Conservation (phyloP, 1,140 invertebrate genomes). For the Coelopa frigida region DNA sequence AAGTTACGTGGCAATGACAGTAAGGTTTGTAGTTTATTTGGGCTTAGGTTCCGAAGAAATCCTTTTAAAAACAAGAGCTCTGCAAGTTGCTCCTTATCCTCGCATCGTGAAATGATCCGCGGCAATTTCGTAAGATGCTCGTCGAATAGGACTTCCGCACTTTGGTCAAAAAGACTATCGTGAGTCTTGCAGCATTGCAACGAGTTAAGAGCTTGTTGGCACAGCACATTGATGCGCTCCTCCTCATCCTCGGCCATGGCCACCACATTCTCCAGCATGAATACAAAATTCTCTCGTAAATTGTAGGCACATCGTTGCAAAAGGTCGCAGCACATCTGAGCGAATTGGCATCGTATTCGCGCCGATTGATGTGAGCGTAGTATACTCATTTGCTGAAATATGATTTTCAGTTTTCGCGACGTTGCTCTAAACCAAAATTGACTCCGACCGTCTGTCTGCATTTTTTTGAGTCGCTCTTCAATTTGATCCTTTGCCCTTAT, state of each 20-base stretch:
- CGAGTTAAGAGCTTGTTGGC: conserved; percentile 16
- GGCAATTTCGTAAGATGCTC: conserved; percentile 32
- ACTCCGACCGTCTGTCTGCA: conserved; percentile 23
- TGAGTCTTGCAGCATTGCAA: conserved; percentile 19
- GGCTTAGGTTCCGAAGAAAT: conserved; percentile 27
- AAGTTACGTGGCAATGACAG: conserved; percentile 29
- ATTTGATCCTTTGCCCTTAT: conserved; percentile 20
- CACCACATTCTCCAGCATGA: conserved; percentile 32
- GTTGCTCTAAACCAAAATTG: conserved; percentile 28
- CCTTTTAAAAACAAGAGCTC: conserved; percentile 38
- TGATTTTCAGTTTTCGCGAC: conserved; percentile 20
- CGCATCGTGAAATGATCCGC: conserved; percentile 29
- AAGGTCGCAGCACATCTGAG: conserved; percentile 29
- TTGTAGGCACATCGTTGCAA: conserved; percentile 27
- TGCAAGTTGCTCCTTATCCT: conserved; percentile 33
- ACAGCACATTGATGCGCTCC: conserved; percentile 15
- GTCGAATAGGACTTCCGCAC: conserved; percentile 29
- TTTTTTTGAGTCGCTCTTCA: conserved; percentile 26
- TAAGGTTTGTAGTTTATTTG: conserved; percentile 23
- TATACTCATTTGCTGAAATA: conserved; percentile 25
- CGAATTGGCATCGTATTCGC: conserved; percentile 22
- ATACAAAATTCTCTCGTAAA: conserved; percentile 27
- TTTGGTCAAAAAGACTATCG: conserved; percentile 30
- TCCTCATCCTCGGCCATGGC: conserved; percentile 35
- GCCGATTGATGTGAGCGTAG: conserved; percentile 23